phyloP scores from a whole-genome alignment of 2,113 vertebrate species.

The Axis porcinus region DNA sequence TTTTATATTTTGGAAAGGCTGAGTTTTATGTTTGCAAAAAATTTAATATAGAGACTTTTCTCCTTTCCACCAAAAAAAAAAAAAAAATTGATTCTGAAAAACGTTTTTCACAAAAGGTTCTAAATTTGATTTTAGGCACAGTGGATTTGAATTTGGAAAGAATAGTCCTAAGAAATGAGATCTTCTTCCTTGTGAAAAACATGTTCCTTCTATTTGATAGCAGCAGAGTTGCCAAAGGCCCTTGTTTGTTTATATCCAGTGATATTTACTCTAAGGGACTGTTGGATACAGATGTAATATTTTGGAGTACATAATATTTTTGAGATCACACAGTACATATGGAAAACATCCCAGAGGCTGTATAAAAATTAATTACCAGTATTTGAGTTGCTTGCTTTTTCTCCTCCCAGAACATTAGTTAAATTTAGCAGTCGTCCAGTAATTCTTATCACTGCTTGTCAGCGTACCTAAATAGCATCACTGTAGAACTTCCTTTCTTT shows the following conservation, averaged over 20 bases:
- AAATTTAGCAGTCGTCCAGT: not conserved
- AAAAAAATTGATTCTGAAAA: constrained; percentile 7
- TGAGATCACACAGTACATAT: not conserved
- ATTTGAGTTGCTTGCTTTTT: constrained; percentile 11
- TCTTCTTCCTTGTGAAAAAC: not conserved
- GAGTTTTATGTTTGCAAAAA: not conserved
- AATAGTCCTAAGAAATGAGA: not conserved
- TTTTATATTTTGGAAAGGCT: not conserved
- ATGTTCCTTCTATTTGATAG: not conserved
- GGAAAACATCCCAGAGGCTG: not conserved
- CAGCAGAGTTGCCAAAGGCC: not conserved
- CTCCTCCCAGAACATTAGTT: not conserved
- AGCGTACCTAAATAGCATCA: not conserved
- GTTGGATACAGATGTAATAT: not conserved
- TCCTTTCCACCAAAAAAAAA: not conserved
- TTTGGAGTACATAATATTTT: constrained; percentile 31
- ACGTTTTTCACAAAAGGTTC: not conserved
- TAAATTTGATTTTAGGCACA: not conserved
- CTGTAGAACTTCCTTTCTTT: not conserved
- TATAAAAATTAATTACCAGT: constrained; percentile 8
- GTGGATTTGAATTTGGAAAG: not conserved
- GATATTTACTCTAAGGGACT: constrained; percentile 18
- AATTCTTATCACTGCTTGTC: not conserved
- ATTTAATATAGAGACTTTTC: not conserved
- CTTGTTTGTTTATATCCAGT: constrained; percentile 25